A percentile compares a stretch with the other conserved stretches of the same genome.
phyloP scores from a whole-genome alignment of 2,797 vertebrate species.

The Cercopithecus diana region DNA sequence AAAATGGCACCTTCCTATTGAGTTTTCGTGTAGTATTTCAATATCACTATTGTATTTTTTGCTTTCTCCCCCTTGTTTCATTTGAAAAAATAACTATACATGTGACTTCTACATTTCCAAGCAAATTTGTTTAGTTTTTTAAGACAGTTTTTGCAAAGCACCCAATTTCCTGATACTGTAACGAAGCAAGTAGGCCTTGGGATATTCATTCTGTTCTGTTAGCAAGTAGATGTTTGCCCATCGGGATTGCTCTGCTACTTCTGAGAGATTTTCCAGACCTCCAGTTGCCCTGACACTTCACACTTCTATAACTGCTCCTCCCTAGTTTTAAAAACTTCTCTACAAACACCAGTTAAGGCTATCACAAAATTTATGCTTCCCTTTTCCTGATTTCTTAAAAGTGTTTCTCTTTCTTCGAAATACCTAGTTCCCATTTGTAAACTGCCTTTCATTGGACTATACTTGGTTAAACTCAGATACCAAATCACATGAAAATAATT shows the following conservation, averaged over 20 bases:
- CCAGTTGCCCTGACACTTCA: background rate
- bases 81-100: background rate
- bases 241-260: background rate
- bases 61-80: background rate
- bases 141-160: background rate
- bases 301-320: background rate
- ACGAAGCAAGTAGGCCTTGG: background rate
- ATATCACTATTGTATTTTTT: background rate
- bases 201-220: background rate
- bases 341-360: background rate
- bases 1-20: background rate
- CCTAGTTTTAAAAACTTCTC: background rate
- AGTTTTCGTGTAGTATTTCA: background rate
- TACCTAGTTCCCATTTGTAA: background rate
- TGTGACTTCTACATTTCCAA: background rate
- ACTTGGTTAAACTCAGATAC: slow-evolving; percentile 1
- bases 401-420: background rate
- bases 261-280: background rate
- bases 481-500: slow-evolving; percentile 20
- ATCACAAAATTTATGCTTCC: background rate
- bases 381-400: background rate
- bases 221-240: background rate
- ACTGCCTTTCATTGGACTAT: background rate
- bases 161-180: background rate
- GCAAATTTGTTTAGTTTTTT: background rate